A percentile compares a stretch with the other conserved stretches of the same genome.
Evolutionary conservation across 2,113 vertebrate species (phyloP).

Genomic region (Pachypanchax playfairii): DNA sequence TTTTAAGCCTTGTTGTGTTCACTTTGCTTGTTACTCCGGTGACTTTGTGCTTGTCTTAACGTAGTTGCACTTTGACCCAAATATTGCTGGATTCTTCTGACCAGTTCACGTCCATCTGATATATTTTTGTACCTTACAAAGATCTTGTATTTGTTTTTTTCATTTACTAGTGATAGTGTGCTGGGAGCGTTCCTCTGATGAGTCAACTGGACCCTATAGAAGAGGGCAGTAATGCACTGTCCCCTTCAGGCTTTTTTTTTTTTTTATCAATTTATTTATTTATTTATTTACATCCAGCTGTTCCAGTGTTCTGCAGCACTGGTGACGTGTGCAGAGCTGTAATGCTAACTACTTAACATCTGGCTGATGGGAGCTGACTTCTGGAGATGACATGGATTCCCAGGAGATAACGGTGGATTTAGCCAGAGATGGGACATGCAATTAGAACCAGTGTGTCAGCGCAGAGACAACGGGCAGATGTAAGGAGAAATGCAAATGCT

Average conservation of each 20-base stretch:
- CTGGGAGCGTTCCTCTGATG: too few relatives aligned
- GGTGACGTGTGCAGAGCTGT: constrained; percentile 64
- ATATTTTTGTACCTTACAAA: constrained; percentile 32
- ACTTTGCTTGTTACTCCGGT: constrained; percentile 69
- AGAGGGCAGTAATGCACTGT: constrained; percentile 48
- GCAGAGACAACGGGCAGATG: constrained; percentile 66
- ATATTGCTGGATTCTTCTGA: constrained; percentile 52
- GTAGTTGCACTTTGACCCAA: constrained; percentile 63
- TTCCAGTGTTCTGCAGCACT: constrained; percentile 55
- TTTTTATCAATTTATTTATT: constrained; percentile 14
- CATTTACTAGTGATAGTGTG: too few relatives aligned
- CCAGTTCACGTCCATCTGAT: constrained; percentile 16
- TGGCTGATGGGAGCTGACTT: constrained; percentile 77
- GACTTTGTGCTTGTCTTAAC: constrained; percentile 63
- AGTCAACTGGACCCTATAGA: constrained; percentile 26
- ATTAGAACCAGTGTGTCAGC: constrained; percentile 79
- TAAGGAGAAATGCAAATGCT: constrained; percentile 69
- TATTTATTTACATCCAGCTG: constrained; percentile 65
- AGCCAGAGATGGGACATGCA: constrained; percentile 69
- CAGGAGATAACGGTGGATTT: constrained; percentile 78
- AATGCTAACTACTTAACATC: constrained; percentile 79
- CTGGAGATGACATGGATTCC: constrained; percentile 77
- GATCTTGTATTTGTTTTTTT: constrained; percentile 16
- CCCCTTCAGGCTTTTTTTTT: constrained; percentile 40
- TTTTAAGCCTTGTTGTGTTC: constrained; percentile 79